Evolutionary conservation across 2,888 invertebrate species (phyloP).

Genomic region (Scelioninae gen. 1): DNA sequence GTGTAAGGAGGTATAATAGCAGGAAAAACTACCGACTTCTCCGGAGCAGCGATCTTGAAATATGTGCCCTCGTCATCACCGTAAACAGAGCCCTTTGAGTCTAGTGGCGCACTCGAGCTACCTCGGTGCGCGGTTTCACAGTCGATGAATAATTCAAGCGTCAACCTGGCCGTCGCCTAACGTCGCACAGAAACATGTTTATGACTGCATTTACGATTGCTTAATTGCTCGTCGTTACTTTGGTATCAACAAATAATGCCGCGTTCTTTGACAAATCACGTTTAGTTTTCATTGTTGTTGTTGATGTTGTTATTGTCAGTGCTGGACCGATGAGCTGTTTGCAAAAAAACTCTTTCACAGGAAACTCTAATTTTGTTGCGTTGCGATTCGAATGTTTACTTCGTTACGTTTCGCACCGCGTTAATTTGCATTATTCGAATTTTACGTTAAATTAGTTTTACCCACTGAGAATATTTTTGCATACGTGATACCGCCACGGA

Average conservation of each 20-base stretch:
- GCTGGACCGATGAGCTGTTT: too few relatives aligned
- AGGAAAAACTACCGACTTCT: slow-evolving; percentile 15
- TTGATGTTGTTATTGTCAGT: too few relatives aligned
- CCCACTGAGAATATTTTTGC: slow-evolving; percentile 35
- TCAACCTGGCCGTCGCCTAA: slow-evolving; percentile 26
- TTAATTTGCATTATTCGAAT: slow-evolving; percentile 39
- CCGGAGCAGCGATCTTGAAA: slow-evolving; percentile 16
- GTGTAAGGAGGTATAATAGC: slow-evolving; percentile 29
- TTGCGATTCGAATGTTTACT: slow-evolving; percentile 20
- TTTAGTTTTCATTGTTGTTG: not conserved
- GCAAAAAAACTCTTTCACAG: slow-evolving; percentile 31
- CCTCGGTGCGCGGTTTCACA: slow-evolving; percentile 38
- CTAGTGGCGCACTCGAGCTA: slow-evolving; percentile 30
- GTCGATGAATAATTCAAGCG: slow-evolving; percentile 57
- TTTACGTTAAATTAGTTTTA: slow-evolving; percentile 30
- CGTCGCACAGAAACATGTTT: slow-evolving; percentile 33
- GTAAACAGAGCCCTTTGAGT: slow-evolving; percentile 53
- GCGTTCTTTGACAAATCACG: slow-evolving; percentile 34
- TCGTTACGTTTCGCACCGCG: slow-evolving; percentile 9
- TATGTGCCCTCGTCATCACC: slow-evolving; percentile 12
- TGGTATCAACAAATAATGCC: slow-evolving; percentile 44
- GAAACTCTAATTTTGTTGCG: slow-evolving; percentile 16
- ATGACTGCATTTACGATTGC: slow-evolving; percentile 37
- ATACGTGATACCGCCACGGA: slow-evolving; percentile 3
- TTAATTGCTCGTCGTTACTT: slow-evolving; percentile 48